Conservation (phyloP, 2,113 vertebrate genomes). For the Ranitomeya imitator region DNA sequence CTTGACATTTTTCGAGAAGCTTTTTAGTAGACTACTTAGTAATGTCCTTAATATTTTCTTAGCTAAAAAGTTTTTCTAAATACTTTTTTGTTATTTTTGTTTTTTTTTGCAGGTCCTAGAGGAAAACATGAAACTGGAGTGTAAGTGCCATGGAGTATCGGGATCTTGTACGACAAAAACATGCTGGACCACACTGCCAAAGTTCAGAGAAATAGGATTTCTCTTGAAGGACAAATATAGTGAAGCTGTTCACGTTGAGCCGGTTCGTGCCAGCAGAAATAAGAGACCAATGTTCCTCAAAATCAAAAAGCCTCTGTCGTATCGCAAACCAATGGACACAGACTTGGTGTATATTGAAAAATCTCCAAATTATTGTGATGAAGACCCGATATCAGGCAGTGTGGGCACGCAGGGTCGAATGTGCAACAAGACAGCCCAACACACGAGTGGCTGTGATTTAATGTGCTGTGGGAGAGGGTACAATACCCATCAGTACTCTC, state of each 20-base stretch:
- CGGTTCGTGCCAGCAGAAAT: constrained; percentile 90
- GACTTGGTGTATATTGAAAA: constrained; percentile 97
- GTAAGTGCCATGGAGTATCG: constrained; percentile 93
- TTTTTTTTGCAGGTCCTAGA: constrained; percentile 80
- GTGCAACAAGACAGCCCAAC: constrained; percentile 95
- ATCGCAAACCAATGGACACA: constrained; percentile 94
- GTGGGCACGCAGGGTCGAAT: constrained; percentile 91
- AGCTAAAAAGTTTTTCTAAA: no score
- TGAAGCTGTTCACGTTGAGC: constrained; percentile 90
- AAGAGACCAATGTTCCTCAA: constrained; percentile 95
- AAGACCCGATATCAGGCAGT: constrained; percentile 86
- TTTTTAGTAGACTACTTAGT: not conserved
- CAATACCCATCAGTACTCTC: constrained; percentile 97
- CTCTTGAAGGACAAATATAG: constrained; percentile 97
- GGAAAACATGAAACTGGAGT: constrained; percentile 92
- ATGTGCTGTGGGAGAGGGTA: constrained; percentile 98
- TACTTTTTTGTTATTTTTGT: not conserved
- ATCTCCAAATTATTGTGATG: constrained; percentile 97
- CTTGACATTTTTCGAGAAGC: not conserved
- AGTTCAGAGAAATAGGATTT: constrained; percentile 95
- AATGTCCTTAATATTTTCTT: not conserved
- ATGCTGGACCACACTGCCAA: constrained; percentile 97
- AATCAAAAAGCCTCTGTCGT: constrained; percentile 93
- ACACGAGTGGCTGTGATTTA: constrained; percentile 89
- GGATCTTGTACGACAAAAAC: constrained; percentile 98